phyloP scores from a whole-genome alignment of 2,888 invertebrate species.

The Dryomyza anilis region DNA sequence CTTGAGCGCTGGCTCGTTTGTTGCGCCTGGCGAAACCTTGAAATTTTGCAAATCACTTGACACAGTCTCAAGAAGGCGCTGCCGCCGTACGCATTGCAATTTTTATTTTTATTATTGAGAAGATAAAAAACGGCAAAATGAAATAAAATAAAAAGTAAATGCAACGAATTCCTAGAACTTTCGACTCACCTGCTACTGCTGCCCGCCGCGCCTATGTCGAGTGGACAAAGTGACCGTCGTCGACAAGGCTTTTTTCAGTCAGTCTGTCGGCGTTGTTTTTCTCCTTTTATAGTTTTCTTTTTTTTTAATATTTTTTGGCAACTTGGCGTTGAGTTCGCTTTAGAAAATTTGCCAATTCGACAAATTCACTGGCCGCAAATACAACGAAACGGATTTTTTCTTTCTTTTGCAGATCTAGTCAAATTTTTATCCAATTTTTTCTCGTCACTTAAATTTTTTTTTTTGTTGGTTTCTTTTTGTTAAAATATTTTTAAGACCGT shows the following conservation, averaged over 20 bases:
- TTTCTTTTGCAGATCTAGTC: neutral
- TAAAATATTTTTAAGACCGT: neutral
- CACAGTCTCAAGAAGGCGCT: no score
- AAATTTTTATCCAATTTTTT: neutral
- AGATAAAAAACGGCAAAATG: no score
- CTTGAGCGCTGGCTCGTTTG: neutral
- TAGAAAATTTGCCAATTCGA: neutral
- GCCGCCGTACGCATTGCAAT: no score
- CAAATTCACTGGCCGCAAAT: no score
- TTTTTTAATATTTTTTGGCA: no score
- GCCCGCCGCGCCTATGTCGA: slow-evolving; percentile 8
- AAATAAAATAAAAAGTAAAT: no score
- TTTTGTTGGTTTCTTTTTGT: slow-evolving; percentile 13
- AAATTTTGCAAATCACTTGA: neutral
- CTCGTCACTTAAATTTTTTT: neutral
- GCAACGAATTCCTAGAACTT: slow-evolving; percentile 18
- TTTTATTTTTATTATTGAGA: no score
- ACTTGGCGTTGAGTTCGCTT: neutral
- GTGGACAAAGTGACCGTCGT: no score
- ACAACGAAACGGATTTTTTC: no score
- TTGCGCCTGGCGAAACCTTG: neutral
- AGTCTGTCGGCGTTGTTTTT: neutral
- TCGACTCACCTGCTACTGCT: neutral
- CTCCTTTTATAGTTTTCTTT: no score
- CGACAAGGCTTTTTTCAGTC: no score